Evolutionary conservation across 2,113 vertebrate species (phyloP), one percentile per base, ranked within the genome.

Genomic region (Progne subis): DNA sequence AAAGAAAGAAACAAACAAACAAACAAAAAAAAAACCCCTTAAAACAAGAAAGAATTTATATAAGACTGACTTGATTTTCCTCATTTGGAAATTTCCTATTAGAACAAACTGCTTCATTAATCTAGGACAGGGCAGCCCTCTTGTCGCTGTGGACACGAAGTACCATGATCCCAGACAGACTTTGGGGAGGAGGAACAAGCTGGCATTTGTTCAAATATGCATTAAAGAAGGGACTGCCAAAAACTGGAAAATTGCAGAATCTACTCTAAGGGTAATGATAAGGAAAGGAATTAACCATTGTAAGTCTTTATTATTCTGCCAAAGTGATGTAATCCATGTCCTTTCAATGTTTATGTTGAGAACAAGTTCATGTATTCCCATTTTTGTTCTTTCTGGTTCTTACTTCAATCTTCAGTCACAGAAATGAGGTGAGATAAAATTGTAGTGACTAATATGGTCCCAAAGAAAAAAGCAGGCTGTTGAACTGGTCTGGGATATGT

Each of bases 131-230:
- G 6, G 16, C 14, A 29, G 19, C 25, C 24, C 26, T 79, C 56
- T 84, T 57, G 57, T 53, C 70, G 85, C 29, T 72, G 7, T 50
- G 71, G 67, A 67, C 23, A 52, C 41, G 67, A 79, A 46, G 55
- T 53, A 31, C 59, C 2, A 3, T 55, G 64, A 82, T 79, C 57
- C 23, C 37, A 95, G 60, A 57, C 77, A 94, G 85, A 70, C 60
- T 79, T 25, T 55, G 32, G 78, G 67, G 39, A 93, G 63, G 79
- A 91, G 71, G 56, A 95, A 67, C 57, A 85, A 85, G 34, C 29
- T 95, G 94, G 87, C 74, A 26, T 79, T 82, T 85, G 67, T 81
- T 94, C 89, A 97, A 96, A 90, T 72, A 87, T 70, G 61, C 57
- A 55, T 90, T 88, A 92, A 81, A 67, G 18, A 82, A 18, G 3